These are phyloP conservation scores for Himalopsyche japonica DNA, from an alignment of 2,888 invertebrate genomes.

Conservation along the genomic window DNA sequence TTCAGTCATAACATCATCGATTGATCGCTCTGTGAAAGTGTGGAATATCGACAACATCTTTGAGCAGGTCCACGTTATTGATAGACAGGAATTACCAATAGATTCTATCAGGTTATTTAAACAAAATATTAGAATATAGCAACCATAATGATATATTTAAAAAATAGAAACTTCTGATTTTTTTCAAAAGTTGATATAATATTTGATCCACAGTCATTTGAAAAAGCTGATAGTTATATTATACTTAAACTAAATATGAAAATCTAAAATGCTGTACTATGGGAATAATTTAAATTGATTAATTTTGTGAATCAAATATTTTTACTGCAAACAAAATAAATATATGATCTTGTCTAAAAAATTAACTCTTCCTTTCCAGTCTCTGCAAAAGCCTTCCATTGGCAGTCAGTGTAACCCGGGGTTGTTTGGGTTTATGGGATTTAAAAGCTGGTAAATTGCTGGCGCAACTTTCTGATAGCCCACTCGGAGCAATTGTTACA, in stretches of 20 bases:
- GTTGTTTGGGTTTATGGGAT: constrained; percentile 95
- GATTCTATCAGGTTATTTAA: constrained; percentile 80
- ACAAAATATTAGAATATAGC: background rate
- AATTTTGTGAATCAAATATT: no score
- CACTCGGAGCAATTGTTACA: constrained; percentile 91
- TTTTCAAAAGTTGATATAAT: no score
- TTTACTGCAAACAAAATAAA: no score
- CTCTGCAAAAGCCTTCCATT: constrained; percentile 77
- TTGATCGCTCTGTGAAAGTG: constrained; percentile 96
- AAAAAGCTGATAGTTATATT: no score
- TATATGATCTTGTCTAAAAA: no score
- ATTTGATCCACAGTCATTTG: no score
- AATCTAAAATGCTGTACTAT: no score
- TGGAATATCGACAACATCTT: constrained; percentile 99
- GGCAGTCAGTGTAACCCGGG: constrained; percentile 91
- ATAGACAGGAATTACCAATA: constrained; percentile 92
- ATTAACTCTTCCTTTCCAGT: constrained; percentile 52
- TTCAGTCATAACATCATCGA: constrained; percentile 94
- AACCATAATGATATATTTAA: no score
- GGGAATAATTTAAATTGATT: no score
- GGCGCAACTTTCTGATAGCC: constrained; percentile 86
- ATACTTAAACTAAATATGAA: no score
- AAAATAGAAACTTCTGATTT: no score
- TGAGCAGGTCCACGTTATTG: constrained; percentile 95
- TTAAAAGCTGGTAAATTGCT: constrained; percentile 82